These are phyloP conservation scores for Chrysogorgia sp. DNA, from an alignment of 92 coral and sea anemone genomes.

Conservation along the genomic window DNA sequence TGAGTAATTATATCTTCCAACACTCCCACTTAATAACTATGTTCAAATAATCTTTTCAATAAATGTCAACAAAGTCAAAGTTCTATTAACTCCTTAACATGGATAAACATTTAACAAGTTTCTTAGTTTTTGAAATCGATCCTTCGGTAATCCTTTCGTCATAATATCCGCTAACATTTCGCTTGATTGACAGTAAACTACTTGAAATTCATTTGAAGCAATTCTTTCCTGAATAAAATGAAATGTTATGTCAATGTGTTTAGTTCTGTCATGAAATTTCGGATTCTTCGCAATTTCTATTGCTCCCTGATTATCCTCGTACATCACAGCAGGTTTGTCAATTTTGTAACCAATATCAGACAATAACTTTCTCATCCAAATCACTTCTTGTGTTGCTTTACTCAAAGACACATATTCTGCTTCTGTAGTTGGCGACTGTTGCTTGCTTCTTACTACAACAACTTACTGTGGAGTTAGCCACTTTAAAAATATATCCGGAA, in stretches of 20 bases:
- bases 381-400: slow-evolving; percentile 47
- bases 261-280: slow-evolving; percentile 38
- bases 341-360: slow-evolving; percentile 49
- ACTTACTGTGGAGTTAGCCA: slow-evolving; percentile 30
- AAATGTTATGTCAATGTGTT: slow-evolving; percentile 46
- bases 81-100: background rate
- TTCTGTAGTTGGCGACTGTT: slow-evolving; percentile 23
- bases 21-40: too few relatives aligned
- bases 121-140: slow-evolving; percentile 35
- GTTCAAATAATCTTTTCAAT: background rate
- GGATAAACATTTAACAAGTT: slow-evolving; percentile 21
- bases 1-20: too few relatives aligned
- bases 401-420: slow-evolving; percentile 49
- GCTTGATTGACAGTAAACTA: slow-evolving; percentile 37
- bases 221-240: slow-evolving; percentile 48
- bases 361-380: slow-evolving; percentile 37
- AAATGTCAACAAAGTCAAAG: background rate
- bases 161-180: slow-evolving; percentile 51
- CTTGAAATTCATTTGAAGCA: slow-evolving; percentile 43
- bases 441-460: slow-evolving; percentile 33
- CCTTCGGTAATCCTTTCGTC: slow-evolving; percentile 40
- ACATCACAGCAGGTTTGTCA: slow-evolving; percentile 42
- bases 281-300: slow-evolving; percentile 46
- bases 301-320: slow-evolving; percentile 51
- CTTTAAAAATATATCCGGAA: slow-evolving; percentile 43